These are phyloP conservation scores for Babyrousa celebensis DNA, from an alignment of 2,797 vertebrate species.

Conservation along the genomic window DNA sequence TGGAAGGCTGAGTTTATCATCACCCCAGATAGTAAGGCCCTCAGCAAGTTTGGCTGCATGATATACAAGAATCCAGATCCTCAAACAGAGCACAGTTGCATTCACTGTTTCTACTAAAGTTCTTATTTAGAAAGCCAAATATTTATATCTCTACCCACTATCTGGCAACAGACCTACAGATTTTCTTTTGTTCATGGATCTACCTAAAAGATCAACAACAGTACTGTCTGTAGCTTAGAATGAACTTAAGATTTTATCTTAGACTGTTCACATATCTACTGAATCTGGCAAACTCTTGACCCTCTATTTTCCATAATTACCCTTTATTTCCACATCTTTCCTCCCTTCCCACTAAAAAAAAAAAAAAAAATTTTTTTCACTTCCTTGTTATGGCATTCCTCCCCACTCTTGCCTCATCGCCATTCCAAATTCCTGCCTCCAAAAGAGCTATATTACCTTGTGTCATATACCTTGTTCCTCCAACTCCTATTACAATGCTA, in stretches of 20 bases:
- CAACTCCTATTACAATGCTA: background rate
- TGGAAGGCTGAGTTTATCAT: background rate
- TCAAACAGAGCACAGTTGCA: background rate
- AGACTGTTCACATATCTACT: background rate
- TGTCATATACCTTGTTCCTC: background rate
- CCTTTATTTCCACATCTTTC: constrained; percentile 10
- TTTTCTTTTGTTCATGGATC: background rate
- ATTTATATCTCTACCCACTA: background rate
- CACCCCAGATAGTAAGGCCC: background rate
- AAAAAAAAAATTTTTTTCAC: background rate
- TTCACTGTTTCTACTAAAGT: background rate
- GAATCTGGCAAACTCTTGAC: background rate
- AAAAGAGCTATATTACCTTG: background rate
- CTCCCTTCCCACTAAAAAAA: background rate
- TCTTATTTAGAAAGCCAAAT: background rate
- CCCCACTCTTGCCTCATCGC: background rate
- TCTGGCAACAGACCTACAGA: background rate
- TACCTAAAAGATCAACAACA: background rate
- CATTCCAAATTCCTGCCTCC: background rate
- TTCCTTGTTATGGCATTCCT: background rate
- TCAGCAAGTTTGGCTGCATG: background rate
- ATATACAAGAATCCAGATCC: background rate
- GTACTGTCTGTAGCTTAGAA: background rate
- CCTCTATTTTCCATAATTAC: background rate
- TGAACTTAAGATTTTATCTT: constrained; percentile 31